A percentile compares a stretch with the other conserved stretches of the same genome.
Conservation (phyloP, 2,797 vertebrate genomes). For the Rhincodon typus region DNA sequence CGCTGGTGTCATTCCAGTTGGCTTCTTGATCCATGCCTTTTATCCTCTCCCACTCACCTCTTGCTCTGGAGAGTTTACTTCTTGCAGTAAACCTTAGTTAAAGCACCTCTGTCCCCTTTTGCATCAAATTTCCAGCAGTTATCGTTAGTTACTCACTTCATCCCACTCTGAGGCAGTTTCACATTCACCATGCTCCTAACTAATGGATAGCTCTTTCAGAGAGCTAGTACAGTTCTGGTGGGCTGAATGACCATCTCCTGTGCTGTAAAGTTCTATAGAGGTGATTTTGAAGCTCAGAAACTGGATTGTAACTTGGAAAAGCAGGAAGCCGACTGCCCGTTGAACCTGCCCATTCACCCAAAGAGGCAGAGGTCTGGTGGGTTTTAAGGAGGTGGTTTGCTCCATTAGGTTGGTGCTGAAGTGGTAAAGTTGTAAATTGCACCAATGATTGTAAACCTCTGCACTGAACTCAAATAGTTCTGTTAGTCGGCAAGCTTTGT, state of each 20-base stretch:
- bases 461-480: neutral
- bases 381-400: neutral
- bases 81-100: no score
- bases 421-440: neutral
- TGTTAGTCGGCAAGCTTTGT: neutral
- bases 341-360: neutral
- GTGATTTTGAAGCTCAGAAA: neutral
- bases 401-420: neutral
- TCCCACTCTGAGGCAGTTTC: no score
- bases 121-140: no score
- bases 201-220: neutral
- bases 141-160: no score
- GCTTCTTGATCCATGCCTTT: no score
- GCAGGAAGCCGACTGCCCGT: neutral
- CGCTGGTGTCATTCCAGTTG: no score
- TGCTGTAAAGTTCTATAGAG: neutral
- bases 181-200: neutral
- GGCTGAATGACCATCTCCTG: neutral
- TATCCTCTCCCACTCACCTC: no score
- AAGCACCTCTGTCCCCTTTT: no score
- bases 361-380: neutral
- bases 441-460: neutral
- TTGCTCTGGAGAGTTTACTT: no score
- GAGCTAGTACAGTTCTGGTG: neutral
- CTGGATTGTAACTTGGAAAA: neutral